Evolutionary conservation across 2,888 invertebrate genomes (phyloP).

Genomic region (Hyposoter dolosus): DNA sequence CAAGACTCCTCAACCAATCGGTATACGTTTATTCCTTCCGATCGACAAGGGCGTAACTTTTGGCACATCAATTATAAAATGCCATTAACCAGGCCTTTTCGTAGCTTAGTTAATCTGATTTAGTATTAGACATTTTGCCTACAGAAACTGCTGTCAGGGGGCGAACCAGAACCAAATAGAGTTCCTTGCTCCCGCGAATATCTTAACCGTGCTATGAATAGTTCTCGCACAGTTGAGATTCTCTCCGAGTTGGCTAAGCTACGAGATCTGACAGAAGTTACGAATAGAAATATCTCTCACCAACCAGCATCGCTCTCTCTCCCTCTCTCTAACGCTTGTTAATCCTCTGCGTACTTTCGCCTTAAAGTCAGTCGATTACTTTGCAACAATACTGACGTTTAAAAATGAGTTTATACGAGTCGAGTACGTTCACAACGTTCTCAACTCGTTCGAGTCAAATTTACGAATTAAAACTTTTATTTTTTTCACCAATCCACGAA

Average conservation of each 20-base stretch:
- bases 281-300: constrained; percentile 31
- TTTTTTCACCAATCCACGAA: too few species aligned
- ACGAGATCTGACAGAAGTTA: constrained; percentile 42
- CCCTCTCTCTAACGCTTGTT: not conserved
- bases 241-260: constrained; percentile 54
- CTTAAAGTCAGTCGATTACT: constrained; percentile 14
- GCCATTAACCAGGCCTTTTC: not conserved
- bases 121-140: not conserved
- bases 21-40: constrained; percentile 2
- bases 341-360: not conserved
- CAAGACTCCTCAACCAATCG: constrained; percentile 10
- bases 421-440: not conserved
- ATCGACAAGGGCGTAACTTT: not conserved
- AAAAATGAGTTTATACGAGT: not conserved
- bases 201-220: constrained; percentile 77
- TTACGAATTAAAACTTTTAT: not conserved
- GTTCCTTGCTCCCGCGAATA: constrained; percentile 55
- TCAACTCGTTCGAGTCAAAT: not conserved
- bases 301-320: not conserved
- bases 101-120: constrained; percentile 1
- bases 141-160: not conserved
- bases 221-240: constrained; percentile 79
- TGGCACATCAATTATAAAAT: not conserved
- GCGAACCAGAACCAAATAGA: constrained; percentile 5
- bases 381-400: not conserved